Evolutionary conservation across 2,797 vertebrate species (phyloP).

Genomic region (Tapera naevia): DNA sequence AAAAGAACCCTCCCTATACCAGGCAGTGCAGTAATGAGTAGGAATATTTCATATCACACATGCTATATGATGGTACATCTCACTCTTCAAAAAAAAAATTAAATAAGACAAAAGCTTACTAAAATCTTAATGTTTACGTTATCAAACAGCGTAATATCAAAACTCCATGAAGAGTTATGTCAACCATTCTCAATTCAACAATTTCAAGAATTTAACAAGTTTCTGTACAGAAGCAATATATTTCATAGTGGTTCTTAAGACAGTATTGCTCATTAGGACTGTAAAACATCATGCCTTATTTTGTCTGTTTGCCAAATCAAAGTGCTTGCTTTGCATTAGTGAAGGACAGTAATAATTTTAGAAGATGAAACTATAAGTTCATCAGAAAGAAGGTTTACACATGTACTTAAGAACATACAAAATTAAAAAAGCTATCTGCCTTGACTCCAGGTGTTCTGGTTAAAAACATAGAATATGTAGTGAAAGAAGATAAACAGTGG

Average conservation of each 20-base stretch:
- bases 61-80: accelerated
- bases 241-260: background rate
- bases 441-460: background rate
- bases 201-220: background rate
- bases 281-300: background rate
- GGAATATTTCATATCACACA: background rate
- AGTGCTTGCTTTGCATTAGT: background rate
- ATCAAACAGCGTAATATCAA: background rate
- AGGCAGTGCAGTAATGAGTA: background rate
- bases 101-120: background rate
- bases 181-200: background rate
- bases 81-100: background rate
- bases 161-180: background rate
- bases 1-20: background rate
- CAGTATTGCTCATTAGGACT: background rate
- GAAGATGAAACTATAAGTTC: background rate
- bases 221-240: background rate
- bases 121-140: background rate
- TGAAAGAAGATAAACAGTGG: background rate
- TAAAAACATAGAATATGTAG: background rate
- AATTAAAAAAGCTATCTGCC: background rate
- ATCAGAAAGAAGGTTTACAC: background rate
- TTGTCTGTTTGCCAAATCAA: background rate
- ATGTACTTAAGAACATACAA: background rate
- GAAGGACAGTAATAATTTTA: background rate